Evolutionary conservation across 2,113 vertebrate species (phyloP).

Genomic region (Terrapene triunguis): DNA sequence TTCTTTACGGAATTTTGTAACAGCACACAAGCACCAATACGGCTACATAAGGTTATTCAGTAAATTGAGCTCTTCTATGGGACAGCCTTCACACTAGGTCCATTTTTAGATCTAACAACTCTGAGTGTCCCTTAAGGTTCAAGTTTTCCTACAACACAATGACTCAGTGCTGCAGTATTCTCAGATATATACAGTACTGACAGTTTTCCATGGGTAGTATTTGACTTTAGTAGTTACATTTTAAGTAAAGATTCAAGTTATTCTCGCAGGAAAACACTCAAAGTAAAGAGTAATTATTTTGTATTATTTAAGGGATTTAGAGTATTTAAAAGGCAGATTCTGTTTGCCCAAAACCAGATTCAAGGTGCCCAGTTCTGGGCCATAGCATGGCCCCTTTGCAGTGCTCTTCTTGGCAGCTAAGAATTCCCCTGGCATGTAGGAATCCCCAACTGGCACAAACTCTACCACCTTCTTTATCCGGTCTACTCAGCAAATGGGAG

Average conservation of each 20-base stretch:
- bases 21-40: slow-evolving; percentile 44
- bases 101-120: slow-evolving; percentile 68
- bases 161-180: slow-evolving; percentile 15
- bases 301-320: slow-evolving; percentile 33
- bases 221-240: slow-evolving; percentile 23
- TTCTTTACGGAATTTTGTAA: slow-evolving; percentile 70
- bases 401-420: fast-evolving
- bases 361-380: neutral
- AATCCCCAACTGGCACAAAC: neutral
- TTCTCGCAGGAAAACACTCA: slow-evolving; percentile 55
- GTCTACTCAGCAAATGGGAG: neutral
- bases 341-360: neutral
- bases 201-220: slow-evolving; percentile 11
- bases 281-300: slow-evolving; percentile 57
- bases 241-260: slow-evolving; percentile 67
- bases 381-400: neutral
- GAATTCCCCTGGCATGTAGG: neutral
- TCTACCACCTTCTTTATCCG: neutral
- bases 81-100: slow-evolving; percentile 74
- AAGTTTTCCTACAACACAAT: slow-evolving; percentile 35
- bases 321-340: slow-evolving; percentile 52
- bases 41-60: slow-evolving; percentile 67
- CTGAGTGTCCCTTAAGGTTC: slow-evolving; percentile 54
- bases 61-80: slow-evolving; percentile 66
- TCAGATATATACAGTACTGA: slow-evolving; percentile 5